Percentiles rank a stretch among this genome's conserved stretches.
phyloP scores from a whole-genome alignment of 2,888 invertebrate genomes.

The Entomobrya proxima region DNA sequence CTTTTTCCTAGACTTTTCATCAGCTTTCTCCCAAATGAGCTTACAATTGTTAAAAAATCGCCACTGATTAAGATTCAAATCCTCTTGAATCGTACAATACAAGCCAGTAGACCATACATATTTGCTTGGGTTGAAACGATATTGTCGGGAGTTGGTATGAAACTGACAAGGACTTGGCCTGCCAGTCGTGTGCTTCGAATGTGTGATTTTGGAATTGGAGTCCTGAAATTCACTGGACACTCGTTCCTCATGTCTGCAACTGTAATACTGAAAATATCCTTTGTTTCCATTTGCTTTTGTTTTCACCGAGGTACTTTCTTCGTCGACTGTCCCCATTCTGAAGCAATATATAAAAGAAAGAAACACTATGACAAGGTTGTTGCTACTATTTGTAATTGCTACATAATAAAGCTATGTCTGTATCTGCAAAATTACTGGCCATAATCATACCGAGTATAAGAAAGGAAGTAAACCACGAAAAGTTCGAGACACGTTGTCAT shows the following conservation, averaged over 20 bases:
- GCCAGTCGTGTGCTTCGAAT: no score
- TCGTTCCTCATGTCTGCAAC: background rate
- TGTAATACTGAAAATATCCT: background rate
- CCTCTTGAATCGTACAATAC: slow-evolving; percentile 35
- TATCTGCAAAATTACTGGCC: no score
- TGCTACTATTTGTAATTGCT: no score
- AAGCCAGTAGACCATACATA: slow-evolving; percentile 45
- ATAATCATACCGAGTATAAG: slow-evolving; percentile 16
- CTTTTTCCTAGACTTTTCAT: background rate
- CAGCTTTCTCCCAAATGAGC: slow-evolving; percentile 49
- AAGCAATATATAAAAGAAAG: background rate
- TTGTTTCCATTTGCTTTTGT: background rate
- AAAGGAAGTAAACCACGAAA: background rate
- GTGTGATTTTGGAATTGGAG: background rate
- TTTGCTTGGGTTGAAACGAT: slow-evolving; percentile 9
- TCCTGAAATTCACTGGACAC: background rate
- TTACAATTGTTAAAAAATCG: slow-evolving; percentile 37
- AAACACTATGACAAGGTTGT: no score
- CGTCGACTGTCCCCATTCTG: slow-evolving; percentile 13
- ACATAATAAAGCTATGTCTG: no score
- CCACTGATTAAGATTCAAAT: slow-evolving; percentile 36
- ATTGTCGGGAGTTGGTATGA: background rate
- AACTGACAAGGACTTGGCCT: no score
- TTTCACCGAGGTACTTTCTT: background rate
- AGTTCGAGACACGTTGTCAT: background rate